Base-by-base conservation (phyloP, 2,113 vertebrate species). In the Tragelaphus imberbis region DNA sequence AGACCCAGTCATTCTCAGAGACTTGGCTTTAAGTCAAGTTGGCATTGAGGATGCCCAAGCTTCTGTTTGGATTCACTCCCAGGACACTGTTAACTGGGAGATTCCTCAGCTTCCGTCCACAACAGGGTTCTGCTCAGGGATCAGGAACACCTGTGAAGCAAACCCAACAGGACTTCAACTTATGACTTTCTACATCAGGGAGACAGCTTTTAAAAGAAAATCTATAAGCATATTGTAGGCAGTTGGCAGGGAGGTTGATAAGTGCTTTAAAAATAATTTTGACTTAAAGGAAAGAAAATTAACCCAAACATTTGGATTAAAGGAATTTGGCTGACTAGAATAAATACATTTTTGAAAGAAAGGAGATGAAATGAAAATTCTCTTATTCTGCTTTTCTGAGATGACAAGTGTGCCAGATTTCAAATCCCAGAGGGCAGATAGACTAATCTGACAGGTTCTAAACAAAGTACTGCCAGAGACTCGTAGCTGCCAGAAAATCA, bases 81-180 rank as follows among this genome's bases (percentile, higher is more conserved):
- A 68, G 59, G 44, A 71, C 56, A 63, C 19, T 30, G 14, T 33
- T 19, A 91, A 58, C 21, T 9, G 12, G 30, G 81, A 23, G 47
- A 33, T 58, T 92, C 28, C 33, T 88, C 81, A 44, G 36, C 2
- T 14, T 90, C 85, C 2, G 33, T n/a, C 40, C 21, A 59, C 0
- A 7, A 44, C 2, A 4, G 23, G 14, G 21, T 85, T 94, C 58
- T 94, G 80, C 44, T 49, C 30, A 40, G 68, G 53, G 47, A 84
- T 92, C 56, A 53, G 51, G 91, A 88, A 90, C 75, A 81, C 23
- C 94, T 98, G 92, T 75, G 93, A 95, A 88, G 40, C 71, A 97
- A 98, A 97, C 59, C 79, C 95, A 95, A 68, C 6, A 93, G 93
- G 7, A 84, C 14, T 92, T 97, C n/a, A 91, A 51, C 19, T 23